Evolutionary conservation across 2,113 vertebrate species (phyloP), one percentile per base, ranked within the genome.

Genomic region (Corythornis madagascariensis): DNA sequence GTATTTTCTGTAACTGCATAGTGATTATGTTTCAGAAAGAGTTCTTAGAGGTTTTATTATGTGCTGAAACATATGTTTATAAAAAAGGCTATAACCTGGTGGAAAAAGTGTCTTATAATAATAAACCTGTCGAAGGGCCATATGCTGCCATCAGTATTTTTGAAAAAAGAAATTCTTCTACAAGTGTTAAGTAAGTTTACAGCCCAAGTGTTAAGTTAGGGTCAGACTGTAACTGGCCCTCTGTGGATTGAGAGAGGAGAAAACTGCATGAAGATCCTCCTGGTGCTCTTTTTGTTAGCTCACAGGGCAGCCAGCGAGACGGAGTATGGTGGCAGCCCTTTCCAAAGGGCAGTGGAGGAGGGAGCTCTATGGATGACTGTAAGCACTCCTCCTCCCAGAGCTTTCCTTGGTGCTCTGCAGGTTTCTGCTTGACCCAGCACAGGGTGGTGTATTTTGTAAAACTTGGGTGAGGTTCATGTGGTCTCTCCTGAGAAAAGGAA

Each of bases 41-140:
- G 85, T 96, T 95, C 90, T 56, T 89, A 93, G 74, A 28, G 71
- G 9, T 84, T 94, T 92, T 94, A 90, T 87, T 92, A 85, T 76
- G 63, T 97, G 77, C 85, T 94, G 77, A 96, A 96, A 92, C 80
- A 77, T 93, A 16, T 93, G 61, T 95, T 94, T 94, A 83, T 91
- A 88, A 83, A 83, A 96, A 87, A 92, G 92, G 90, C 92, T 92
- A 83, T 75, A 94, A 95, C 91, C 77, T 79, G 76, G 45, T 93
- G 89, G 92, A 93, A 96, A 96, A 96, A 90, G 90, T 92, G 86
- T 95, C 96, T 95, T 96, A 92, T 10, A 94, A 95, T 92, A 96
- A 96, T 92, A 94, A 96, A 95, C 94, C 92, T 95, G 95, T 95
- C 85, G 61, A 94, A 94, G 91, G 85, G 65, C 95, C 95, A 86